Evolutionary conservation across 2,113 vertebrate species (phyloP), one percentile per base, ranked within the genome.

Genomic region (Bubo blakistoni): DNA sequence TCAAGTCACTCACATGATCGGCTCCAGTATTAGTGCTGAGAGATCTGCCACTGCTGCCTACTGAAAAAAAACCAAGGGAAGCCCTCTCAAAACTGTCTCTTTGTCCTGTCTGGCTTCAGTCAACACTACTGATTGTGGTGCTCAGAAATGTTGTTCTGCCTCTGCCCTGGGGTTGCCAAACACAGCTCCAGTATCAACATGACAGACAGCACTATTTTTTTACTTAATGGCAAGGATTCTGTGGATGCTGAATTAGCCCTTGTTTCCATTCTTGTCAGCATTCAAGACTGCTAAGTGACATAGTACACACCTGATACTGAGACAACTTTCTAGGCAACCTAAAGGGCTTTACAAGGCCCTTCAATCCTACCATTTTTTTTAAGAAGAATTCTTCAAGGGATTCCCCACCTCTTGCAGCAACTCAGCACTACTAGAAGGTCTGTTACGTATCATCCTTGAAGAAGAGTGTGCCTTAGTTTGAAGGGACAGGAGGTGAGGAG

Each of bases 391-490:
- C 42, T 71, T 63, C 7, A 44, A 80, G 17, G 16, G 36, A 52
- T 65, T 58, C 54, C 17, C 12, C 40, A 30, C 20, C 19, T 76
- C 32, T 81, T 90, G 29, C 42, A 88, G 52, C 15, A 38, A 1
- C 61, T 67, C 26, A 47, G 8, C 30, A 59, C 22, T 32, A 52
- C 36, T 32, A 15, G 36, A 67, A 51, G 29, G 4, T 77, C 27
- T 62, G 5, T 40, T 78, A 12, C 0, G 0, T 81, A 47, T 34
- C 0, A 0, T 55, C 32, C 83, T 54, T 49, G n/a, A 78, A 89
- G 52, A 71, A 42, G 8, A 77, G 27, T 2, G 3, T 92, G 19
- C 59, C 34, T 57, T 84, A 54, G 25, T 70, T 66, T 66, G 55
- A 78, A 89, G 36, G 30, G 30, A 74, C 46, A 47, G 27, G 34